Conservation (phyloP, 2,888 invertebrate species). For the Mythimna vitellina region DNA sequence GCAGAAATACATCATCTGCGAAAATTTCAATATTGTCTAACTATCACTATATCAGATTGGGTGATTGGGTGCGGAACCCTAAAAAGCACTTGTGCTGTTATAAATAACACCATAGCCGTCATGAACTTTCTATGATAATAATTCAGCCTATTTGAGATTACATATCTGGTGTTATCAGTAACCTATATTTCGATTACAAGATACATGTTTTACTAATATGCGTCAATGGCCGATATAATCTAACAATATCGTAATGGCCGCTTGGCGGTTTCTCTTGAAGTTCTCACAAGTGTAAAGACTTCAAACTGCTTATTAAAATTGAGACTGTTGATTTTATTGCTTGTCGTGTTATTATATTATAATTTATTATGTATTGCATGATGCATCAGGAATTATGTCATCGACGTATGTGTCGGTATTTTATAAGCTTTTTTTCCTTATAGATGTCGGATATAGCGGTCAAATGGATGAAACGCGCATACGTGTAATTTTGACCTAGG, state of each 20-base stretch:
- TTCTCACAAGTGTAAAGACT: constrained; percentile 8
- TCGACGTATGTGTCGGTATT: constrained; percentile 24
- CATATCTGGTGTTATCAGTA: constrained; percentile 49
- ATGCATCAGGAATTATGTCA: constrained; percentile 34
- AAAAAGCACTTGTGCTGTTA: constrained; percentile 6
- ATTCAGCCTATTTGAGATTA: constrained; percentile 39
- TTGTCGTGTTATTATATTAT: constrained; percentile 4
- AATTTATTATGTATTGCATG: constrained; percentile 8
- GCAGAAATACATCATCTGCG: no score
- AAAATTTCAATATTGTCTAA: no score
- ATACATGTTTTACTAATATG: constrained; percentile 40
- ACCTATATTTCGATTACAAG: constrained; percentile 57
- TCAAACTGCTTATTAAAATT: neutral
- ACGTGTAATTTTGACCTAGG: no score
- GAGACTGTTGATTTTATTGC: neutral
- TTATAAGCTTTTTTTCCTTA: constrained; percentile 46
- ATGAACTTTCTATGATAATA: constrained; percentile 36
- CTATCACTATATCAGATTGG: no score
- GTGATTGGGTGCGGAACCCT: no score
- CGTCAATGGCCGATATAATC: constrained; percentile 53
- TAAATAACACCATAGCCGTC: constrained; percentile 14
- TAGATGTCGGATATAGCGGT: no score
- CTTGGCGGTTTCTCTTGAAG: constrained; percentile 42
- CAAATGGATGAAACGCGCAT: no score
- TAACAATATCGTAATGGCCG: constrained; percentile 10